Evolutionary conservation across 2,113 vertebrate genomes (phyloP), one percentile per base, ranked within the genome.

Genomic region (Hippocampus guttulatus): DNA sequence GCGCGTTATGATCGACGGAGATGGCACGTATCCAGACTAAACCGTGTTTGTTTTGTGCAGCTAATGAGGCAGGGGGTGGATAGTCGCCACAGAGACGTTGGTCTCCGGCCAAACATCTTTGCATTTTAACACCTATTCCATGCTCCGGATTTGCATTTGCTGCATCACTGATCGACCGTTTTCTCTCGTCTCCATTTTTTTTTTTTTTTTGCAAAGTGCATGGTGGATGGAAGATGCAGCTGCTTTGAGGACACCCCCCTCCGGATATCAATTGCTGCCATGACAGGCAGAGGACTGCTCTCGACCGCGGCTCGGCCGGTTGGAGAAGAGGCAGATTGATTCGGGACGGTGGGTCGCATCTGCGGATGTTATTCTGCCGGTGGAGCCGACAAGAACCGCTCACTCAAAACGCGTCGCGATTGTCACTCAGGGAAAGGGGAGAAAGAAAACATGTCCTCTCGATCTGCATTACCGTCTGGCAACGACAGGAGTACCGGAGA

Each of bases 401-500:
- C 82, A 73, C 64, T 62, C 73, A 64, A 12, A 66, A 78, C 75
- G 66, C 81, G 75, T 76, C 75, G 85, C 75, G 78, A 84, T 80
- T 87, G 75, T 71, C 70, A 89, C 90, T 92, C 90, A 91, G 92
- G 90, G 88, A 91, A 85, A 79, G 60, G 60, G 72, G 75, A 69
- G 62, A 77, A 63, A 67, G 74, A 75, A 79, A 87, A 88, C 87
- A 90, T 93, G 92, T 93, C 92, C 77, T 92, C 91, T 86, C 89
- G 92, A 69, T 91, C 92, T 88, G 89, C 92, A 81, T 89, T 93
- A 81, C 90, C 91, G 85, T 91, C 91, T 85, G 91, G 90, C 54
- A 91, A 90, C 90, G 92, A 93, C 86, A 90, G 92, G 90, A 91
- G 90, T 83, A 86, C 89, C 60, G 92, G 88, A 79, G 88, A 93